Evolutionary conservation across 2,113 vertebrate genomes (phyloP), one percentile per base, ranked within the genome.

Genomic region (Elgaria multicarinata): DNA sequence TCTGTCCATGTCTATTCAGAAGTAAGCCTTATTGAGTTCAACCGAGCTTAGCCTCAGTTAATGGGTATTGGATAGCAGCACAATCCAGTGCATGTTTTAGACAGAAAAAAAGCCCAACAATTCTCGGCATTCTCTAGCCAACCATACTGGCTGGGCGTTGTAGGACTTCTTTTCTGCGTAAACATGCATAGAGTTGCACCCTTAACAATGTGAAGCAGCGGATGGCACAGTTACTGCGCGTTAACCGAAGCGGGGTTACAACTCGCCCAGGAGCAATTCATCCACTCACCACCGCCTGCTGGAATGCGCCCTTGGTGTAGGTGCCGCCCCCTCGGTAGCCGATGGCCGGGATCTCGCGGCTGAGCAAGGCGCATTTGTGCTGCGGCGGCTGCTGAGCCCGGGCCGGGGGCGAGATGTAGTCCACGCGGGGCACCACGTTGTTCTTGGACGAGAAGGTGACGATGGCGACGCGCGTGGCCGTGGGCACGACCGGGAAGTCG

Each of bases 301-400:
- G 98, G 97, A 99, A 99, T 88, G 99, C 99, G 92, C 99, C 99
- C 93, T 98, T 99, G 87, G 99, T 99, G 97, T 98, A 99, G 95
- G 99, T 99, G 91, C 99, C 99, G 18, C 99, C 99, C 92, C 99
- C 99, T 84, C 98, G 97, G 97, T 99, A 99, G 95, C 97, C 95
- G 97, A 99, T 99, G 94, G 97, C 97, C 0, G 99, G 99, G 96
- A 99, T 99, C 97, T 99, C 98, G 58, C 98, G 97, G 93, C 98
- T 98, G 89, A 99, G 98, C 91, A 99, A 96, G 14, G 98, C 98
- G 93, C 99, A 99, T 97, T 99, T 99, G 98, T 99, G 98, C 93
- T 99, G 98, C 95, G 98, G 98, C 90, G 98, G 98, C 62, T 98
- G 97, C 50, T 97, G 94, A 2, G 86, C 2, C 26, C n/a, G 66